Evolutionary conservation across 1,140 invertebrate species (phyloP), one percentile per base, ranked within the genome.

Genomic region (Paracyclopina nana): DNA sequence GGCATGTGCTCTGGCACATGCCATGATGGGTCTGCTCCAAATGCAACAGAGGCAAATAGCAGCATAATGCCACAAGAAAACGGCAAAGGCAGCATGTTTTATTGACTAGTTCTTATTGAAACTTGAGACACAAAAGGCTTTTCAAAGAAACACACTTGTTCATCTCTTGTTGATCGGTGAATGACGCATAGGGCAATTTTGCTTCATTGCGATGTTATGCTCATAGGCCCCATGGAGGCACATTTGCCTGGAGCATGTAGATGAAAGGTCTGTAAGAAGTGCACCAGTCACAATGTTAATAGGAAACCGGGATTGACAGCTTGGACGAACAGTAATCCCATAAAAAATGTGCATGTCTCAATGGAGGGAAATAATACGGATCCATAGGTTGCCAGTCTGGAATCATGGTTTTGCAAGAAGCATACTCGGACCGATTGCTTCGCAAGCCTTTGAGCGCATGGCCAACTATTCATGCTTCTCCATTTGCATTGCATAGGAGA

Each of bases 271-370:
- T 61, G 79, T 74, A n/a, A 91, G 68, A 0, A 82, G 77, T 55
- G 75, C 71, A 1, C 87, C 87, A 1, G 81, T 78, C 1, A 78
- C 77, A 11, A 88, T 72, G 60, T 90, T 96, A 4, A 77, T 77
- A 0, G 80, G 75, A 63, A 90, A 91, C 52, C 77, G 75, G 0
- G 72, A 75, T 41, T 75, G 72, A 63, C 91, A 97, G 53, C 73
- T 78, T 0, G 77, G 72, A 66, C 90, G 95, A 0, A 70, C 62
- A 0, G 75, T 75, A 46, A 73, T 76, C 76, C 79, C 85, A 55
- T 22, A 69, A 59, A 34, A 50, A 57, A 55, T n/a, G n/a, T n/a
- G n/a, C n/a, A n/a, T n/a, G n/a, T n/a, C n/a, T n/a, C n/a, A n/a
- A n/a, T n/a, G n/a, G n/a, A n/a, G n/a, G n/a, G n/a, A n/a, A n/a